Evolutionary conservation across 2,888 invertebrate genomes (phyloP).

Genomic region (Poecilus cupreus): DNA sequence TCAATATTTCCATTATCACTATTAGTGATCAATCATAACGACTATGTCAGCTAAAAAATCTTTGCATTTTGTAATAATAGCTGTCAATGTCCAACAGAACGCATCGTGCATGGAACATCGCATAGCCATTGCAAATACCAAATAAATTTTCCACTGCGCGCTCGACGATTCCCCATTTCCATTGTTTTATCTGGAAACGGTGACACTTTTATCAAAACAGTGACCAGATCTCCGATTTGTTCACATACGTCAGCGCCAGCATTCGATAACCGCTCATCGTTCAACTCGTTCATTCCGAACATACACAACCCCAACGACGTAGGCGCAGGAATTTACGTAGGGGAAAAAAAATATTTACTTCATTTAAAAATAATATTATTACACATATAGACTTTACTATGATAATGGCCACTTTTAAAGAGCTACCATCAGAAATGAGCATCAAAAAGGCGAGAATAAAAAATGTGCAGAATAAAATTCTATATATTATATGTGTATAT

Average conservation of each 20-base stretch:
- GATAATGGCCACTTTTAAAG: no score
- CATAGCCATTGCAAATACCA: constrained; percentile 5
- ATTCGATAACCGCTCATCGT: constrained; percentile 35
- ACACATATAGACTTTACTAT: no score
- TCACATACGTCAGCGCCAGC: constrained; percentile 28
- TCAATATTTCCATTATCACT: no score
- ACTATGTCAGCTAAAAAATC: not conserved
- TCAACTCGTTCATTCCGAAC: not conserved
- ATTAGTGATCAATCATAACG: not conserved
- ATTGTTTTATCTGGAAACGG: constrained; percentile 31
- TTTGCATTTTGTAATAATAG: not conserved
- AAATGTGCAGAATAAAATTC: no score
- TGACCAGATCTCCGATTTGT: constrained; percentile 31
- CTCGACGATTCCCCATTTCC: not conserved
- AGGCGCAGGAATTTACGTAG: not conserved
- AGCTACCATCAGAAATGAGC: no score
- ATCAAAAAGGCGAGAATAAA: no score
- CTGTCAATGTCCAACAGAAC: not conserved
- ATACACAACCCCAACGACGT: not conserved
- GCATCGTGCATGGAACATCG: not conserved
- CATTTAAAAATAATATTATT: no score
- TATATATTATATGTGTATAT: no score
- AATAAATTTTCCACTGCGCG: constrained; percentile 20
- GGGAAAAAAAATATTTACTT: not conserved
- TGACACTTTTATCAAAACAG: constrained; percentile 29